These are phyloP conservation scores for Andricus grossulariae DNA, from an alignment of 1,140 invertebrate species.

Conservation along the genomic window DNA sequence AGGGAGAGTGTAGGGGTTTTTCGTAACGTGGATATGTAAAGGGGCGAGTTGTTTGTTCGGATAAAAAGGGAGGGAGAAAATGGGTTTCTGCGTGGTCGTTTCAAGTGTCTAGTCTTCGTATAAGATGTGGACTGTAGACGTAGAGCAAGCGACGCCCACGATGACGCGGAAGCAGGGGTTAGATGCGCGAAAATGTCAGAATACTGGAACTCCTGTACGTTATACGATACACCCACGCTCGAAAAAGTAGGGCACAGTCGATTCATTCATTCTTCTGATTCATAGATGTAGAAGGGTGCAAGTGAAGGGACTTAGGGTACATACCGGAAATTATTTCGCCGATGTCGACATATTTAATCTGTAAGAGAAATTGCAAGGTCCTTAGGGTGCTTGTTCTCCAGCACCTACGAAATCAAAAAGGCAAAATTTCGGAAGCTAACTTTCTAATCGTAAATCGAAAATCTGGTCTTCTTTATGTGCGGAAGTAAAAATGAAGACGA, in stretches of 20 bases:
- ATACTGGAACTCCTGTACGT: background rate
- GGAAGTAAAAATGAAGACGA: slow-evolving; percentile 13
- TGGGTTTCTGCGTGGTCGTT: slow-evolving; percentile 64
- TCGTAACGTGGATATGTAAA: background rate
- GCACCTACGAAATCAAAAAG: background rate
- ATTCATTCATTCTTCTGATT: slow-evolving; percentile 70
- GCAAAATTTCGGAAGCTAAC: background rate
- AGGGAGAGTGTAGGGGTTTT: background rate
- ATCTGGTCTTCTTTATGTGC: background rate
- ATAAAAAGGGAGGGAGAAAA: slow-evolving; percentile 48
- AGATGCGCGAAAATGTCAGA: slow-evolving; percentile 28
- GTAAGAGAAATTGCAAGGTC: background rate
- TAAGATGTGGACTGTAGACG: slow-evolving; percentile 47
- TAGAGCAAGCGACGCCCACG: slow-evolving; percentile 63
- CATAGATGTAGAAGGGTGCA: slow-evolving; percentile 53
- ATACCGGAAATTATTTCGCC: too few species aligned
- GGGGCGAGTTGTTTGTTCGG: slow-evolving; percentile 53
- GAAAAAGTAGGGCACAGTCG: slow-evolving; percentile 66
- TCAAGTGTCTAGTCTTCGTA: slow-evolving; percentile 44
- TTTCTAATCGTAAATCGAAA: background rate
- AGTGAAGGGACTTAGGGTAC: slow-evolving; percentile 33
- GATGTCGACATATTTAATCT: background rate
- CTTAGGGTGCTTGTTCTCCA: background rate
- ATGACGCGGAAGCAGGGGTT: slow-evolving; percentile 52
- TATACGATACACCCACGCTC: slow-evolving; percentile 52